Percentiles rank a stretch among this genome's conserved stretches.
Conservation (phyloP, 2,113 vertebrate genomes). For the Pterocles gutturalis region DNA sequence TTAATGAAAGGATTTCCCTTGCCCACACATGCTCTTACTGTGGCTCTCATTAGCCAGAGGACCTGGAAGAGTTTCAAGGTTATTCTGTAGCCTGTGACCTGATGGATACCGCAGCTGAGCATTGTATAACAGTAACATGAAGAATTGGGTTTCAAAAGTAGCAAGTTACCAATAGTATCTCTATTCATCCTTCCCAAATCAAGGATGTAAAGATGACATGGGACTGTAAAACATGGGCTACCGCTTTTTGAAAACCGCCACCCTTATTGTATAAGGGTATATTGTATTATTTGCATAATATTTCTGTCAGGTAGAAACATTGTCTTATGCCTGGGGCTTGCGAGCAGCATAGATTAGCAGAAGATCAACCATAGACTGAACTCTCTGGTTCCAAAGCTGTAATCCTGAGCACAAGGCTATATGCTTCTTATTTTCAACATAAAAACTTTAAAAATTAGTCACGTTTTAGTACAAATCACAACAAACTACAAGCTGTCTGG, state of each 20-base stretch:
- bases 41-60: neutral
- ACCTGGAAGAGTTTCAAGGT: neutral
- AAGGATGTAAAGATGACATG: neutral
- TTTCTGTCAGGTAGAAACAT: neutral
- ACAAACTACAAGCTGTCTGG: neutral
- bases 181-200: neutral
- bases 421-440: neutral
- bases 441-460: neutral
- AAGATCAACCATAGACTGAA: neutral
- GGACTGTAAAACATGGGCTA: neutral
- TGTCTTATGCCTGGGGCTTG: neutral
- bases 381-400: neutral
- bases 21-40: fast-evolving
- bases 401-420: neutral
- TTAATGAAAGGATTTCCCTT: neutral
- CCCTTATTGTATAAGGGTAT: neutral
- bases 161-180: neutral
- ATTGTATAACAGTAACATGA: neutral
- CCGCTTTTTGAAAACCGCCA: neutral
- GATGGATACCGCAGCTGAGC: neutral
- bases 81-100: neutral
- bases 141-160: neutral
- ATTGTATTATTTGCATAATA: neutral
- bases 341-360: neutral
- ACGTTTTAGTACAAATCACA: neutral